Evolutionary conservation across 2,113 vertebrate genomes (phyloP).

Genomic region (Columba janthina): DNA sequence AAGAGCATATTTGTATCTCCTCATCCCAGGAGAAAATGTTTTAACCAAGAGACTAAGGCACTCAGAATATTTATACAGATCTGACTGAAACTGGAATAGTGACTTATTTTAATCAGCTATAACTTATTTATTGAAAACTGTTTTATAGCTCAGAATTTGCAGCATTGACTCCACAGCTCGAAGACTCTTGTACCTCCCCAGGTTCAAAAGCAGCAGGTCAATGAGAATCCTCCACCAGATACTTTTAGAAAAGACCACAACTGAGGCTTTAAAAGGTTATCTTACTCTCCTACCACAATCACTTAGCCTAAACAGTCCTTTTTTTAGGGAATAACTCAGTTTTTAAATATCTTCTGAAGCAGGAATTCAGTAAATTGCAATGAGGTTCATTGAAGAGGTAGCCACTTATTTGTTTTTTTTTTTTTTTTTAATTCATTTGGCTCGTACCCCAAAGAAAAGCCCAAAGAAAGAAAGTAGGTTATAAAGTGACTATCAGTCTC

Average conservation of each 20-base stretch:
- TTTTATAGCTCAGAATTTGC: background rate
- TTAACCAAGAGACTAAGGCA: background rate
- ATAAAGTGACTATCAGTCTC: conserved; percentile 18
- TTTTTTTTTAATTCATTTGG: conserved; percentile 2
- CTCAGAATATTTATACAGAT: background rate
- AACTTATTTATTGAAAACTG: background rate
- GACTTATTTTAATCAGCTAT: background rate
- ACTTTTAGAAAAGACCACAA: background rate
- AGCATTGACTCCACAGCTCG: background rate
- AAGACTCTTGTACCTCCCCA: background rate
- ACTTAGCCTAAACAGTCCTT: background rate
- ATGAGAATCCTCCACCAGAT: background rate
- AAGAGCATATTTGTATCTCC: conserved; percentile 11
- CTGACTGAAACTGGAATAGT: background rate
- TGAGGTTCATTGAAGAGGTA: background rate
- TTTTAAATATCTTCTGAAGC: background rate
- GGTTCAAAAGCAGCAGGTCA: background rate
- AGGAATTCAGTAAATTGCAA: background rate
- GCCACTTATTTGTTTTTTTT: background rate
- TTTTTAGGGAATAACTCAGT: background rate
- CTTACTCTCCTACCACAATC: background rate
- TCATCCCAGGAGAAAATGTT: background rate
- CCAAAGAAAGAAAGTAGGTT: conserved; percentile 45
- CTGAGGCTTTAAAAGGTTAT: background rate
- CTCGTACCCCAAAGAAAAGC: background rate